Conservation (phyloP, 2,113 vertebrate species). For the Nyctereutes procyonoides region DNA sequence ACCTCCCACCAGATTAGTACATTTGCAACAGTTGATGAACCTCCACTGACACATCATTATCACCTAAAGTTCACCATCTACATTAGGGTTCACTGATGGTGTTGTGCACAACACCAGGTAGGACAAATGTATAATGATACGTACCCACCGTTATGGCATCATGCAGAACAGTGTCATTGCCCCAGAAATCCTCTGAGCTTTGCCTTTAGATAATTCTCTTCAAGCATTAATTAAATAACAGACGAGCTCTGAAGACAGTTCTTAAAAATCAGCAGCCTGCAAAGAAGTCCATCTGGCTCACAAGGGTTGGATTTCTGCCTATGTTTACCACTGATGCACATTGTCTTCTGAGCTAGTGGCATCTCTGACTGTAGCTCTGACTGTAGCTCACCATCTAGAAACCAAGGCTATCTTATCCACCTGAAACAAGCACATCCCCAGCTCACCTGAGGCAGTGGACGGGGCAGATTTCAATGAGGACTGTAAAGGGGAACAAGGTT, state of each 20-base stretch:
- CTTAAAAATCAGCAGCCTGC: constrained; percentile 29
- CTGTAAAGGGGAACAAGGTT: background rate
- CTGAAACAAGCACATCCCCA: background rate
- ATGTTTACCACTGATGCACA: background rate
- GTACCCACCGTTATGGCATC: background rate
- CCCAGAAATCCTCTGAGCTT: constrained; percentile 6
- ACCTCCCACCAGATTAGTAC: too few species aligned
- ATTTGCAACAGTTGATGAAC: background rate
- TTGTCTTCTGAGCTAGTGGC: background rate
- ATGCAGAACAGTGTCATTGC: background rate
- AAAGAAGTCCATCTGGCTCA: background rate
- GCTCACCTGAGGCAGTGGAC: background rate
- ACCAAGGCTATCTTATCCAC: background rate
- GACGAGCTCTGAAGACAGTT: constrained; percentile 25
- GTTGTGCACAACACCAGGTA: background rate
- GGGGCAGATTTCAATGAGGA: background rate
- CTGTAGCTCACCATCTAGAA: background rate
- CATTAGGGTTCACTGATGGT: background rate
- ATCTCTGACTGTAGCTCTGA: background rate
- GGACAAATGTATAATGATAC: background rate
- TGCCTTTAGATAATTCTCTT: constrained; percentile 34
- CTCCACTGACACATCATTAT: background rate
- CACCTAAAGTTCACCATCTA: background rate
- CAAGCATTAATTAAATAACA: constrained; percentile 4
- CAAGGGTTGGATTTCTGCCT: background rate